These are phyloP conservation scores for Lamproptera curius DNA, from an alignment of 2,888 invertebrate genomes.

Conservation along the genomic window DNA sequence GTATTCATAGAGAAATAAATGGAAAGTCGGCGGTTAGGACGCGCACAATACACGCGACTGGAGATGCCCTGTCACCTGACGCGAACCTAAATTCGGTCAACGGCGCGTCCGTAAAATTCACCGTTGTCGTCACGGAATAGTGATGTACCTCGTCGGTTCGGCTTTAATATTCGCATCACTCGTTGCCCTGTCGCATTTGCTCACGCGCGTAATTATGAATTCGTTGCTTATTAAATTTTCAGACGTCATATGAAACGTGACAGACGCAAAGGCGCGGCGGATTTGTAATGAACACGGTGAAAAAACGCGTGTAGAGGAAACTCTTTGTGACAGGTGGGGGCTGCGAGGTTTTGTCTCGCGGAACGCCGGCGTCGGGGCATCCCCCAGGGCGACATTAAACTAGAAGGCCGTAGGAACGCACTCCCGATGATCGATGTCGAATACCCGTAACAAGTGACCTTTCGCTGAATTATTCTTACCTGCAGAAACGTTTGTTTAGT, in stretches of 20 bases:
- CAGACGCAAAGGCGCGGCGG: conserved; percentile 25
- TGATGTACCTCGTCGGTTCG: conserved; percentile 35
- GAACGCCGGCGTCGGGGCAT: conserved; percentile 47
- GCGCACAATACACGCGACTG: conserved; percentile 67
- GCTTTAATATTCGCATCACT: too few species aligned
- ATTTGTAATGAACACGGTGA: conserved; percentile 42
- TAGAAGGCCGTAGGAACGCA: conserved; percentile 65
- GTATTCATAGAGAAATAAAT: conserved; percentile 79
- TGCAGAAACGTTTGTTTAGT: conserved; percentile 73
- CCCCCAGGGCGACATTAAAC: conserved; percentile 71
- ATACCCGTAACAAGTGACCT: conserved; percentile 76
- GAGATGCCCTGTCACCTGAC: conserved; percentile 67
- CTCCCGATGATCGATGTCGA: conserved; percentile 76
- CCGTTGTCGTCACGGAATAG: conserved; percentile 51
- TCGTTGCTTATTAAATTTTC: conserved; percentile 57
- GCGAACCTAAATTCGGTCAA: conserved; percentile 56
- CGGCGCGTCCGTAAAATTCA: conserved; percentile 64
- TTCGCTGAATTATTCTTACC: conserved; percentile 73
- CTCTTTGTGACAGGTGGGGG: conserved; percentile 56
- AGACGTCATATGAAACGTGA: conserved; percentile 42
- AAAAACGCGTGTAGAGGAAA: conserved; percentile 54
- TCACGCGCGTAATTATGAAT: conserved; percentile 56
- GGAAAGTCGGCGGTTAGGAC: conserved; percentile 77
- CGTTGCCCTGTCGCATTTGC: too few species aligned
- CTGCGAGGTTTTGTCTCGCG: conserved; percentile 59